Evolutionary conservation across 2,888 invertebrate genomes (phyloP).

Genomic region (Spilarctia lutea): DNA sequence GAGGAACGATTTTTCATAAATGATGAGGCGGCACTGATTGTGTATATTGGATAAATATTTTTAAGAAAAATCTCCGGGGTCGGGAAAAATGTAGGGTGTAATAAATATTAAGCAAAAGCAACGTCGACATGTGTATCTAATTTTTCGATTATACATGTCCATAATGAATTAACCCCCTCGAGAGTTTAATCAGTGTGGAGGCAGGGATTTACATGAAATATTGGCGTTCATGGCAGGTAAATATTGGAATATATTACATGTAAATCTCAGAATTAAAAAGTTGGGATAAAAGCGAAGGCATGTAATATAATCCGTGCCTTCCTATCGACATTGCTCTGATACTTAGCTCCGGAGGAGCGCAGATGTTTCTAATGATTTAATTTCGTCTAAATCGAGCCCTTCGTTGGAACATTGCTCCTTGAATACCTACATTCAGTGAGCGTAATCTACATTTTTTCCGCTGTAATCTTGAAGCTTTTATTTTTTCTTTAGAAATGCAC

Average conservation of each 20-base stretch:
- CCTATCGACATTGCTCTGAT: constrained; percentile 59
- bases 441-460: constrained; percentile 50
- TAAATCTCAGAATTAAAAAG: constrained; percentile 46
- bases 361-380: constrained; percentile 81
- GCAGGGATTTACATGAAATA: constrained; percentile 62
- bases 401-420: constrained; percentile 56
- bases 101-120: constrained; percentile 77
- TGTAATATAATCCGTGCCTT: constrained; percentile 49
- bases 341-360: constrained; percentile 58
- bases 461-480: constrained; percentile 44
- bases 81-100: constrained; percentile 71
- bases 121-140: constrained; percentile 82
- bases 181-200: constrained; percentile 61
- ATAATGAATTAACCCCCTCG: constrained; percentile 63
- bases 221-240: constrained; percentile 52
- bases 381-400: constrained; percentile 69
- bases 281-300: constrained; percentile 44
- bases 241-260: constrained; percentile 47
- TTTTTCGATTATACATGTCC: constrained; percentile 73
- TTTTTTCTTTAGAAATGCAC: constrained; percentile 34
- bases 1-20: constrained; percentile 85
- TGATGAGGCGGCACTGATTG: constrained; percentile 85
- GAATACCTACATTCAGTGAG: constrained; percentile 60
- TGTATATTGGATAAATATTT: constrained; percentile 83
- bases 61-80: constrained; percentile 74